Conservation (phyloP, 2,888 invertebrate genomes). For the Caenorhabditis wallacei region DNA sequence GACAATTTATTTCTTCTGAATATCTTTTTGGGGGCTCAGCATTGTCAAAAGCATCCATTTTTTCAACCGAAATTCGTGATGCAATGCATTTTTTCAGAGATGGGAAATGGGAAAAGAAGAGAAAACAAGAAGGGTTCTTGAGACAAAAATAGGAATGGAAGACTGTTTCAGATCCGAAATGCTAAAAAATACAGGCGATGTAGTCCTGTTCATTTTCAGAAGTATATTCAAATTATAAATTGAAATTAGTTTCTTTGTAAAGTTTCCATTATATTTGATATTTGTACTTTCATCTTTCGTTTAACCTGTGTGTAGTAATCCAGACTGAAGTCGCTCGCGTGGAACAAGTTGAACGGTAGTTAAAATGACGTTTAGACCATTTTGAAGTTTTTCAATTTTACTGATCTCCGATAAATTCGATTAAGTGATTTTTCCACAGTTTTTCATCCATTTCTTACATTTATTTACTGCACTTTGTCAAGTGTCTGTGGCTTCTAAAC, state of each 20-base stretch:
- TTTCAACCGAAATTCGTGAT: constrained; percentile 17
- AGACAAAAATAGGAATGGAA: background rate
- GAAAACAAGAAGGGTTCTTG: background rate
- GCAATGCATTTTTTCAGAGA: constrained; percentile 20
- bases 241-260: too few relatives aligned
- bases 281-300: background rate
- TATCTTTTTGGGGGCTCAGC: constrained; percentile 28
- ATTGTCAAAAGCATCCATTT: constrained; percentile 7
- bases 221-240: too few relatives aligned
- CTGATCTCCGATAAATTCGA: background rate
- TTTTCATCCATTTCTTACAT: background rate
- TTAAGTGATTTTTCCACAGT: background rate
- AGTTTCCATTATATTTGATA: too few relatives aligned
- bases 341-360: background rate
- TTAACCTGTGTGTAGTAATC: background rate
- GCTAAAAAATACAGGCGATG: too few relatives aligned
- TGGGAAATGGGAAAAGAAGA: background rate
- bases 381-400: background rate
- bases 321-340: background rate
- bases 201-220: too few relatives aligned
- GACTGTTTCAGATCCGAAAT: too few relatives aligned
- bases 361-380: background rate
- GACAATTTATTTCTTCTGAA: constrained; percentile 27
- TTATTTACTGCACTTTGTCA: background rate
- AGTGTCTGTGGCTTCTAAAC: too few relatives aligned